These are phyloP conservation scores for Polyergus mexicanus DNA, from an alignment of 1,140 invertebrate genomes.

Conservation along the genomic window DNA sequence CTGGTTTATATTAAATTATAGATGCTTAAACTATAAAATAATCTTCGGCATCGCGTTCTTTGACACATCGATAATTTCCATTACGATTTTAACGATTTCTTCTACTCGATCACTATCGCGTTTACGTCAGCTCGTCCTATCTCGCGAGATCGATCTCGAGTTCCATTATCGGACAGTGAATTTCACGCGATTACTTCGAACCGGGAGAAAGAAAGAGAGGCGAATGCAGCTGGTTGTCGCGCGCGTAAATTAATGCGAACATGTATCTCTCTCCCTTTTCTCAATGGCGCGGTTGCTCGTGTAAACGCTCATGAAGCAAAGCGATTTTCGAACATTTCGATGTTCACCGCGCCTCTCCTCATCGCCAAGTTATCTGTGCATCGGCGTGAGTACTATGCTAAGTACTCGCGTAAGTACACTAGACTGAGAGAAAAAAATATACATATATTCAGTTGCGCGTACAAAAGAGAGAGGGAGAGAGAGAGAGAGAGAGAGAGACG, in stretches of 20 bases:
- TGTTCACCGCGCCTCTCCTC: constrained; percentile 72
- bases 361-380: constrained; percentile 75
- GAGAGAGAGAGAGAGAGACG: neutral
- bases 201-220: neutral
- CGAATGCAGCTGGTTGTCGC: neutral
- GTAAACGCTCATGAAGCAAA: constrained; percentile 77
- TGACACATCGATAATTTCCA: neutral
- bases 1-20: neutral
- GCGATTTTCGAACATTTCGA: constrained; percentile 75
- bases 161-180: neutral
- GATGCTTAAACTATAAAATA: neutral
- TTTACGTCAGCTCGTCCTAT: neutral
- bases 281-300: constrained; percentile 43
- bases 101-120: neutral
- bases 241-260: constrained; percentile 24
- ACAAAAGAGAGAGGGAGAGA: neutral
- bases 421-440: constrained; percentile 46
- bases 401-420: constrained; percentile 70
- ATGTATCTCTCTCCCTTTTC: neutral
- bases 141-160: neutral
- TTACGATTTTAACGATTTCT: neutral
- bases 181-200: neutral
- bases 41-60: neutral
- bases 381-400: constrained; percentile 74
- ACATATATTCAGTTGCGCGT: constrained; percentile 11